Evolutionary conservation across 2,113 vertebrate genomes (phyloP).

Genomic region (Nothocercus julius): DNA sequence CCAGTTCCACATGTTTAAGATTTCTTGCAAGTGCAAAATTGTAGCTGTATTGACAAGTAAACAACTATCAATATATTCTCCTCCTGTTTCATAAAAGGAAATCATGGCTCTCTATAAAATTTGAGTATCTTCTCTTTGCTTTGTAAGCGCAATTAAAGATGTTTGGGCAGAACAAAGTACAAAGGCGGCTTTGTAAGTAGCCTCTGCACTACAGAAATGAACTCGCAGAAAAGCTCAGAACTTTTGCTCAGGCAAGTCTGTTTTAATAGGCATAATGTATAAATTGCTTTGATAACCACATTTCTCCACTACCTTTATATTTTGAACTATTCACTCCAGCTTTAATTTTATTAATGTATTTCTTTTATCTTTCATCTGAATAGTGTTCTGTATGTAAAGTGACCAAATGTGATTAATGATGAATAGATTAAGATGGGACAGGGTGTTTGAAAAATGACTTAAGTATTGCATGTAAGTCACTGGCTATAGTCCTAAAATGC

Average conservation of each 20-base stretch:
- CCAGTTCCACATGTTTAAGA: background rate
- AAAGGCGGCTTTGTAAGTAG: background rate
- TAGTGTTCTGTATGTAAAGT: slow-evolving; percentile 84
- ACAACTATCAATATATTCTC: background rate
- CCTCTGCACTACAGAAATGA: background rate
- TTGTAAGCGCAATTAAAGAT: background rate
- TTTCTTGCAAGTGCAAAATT: background rate
- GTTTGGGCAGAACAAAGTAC: background rate
- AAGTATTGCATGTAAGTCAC: slow-evolving; percentile 82
- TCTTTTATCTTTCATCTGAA: slow-evolving; percentile 85
- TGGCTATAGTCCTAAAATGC: slow-evolving; percentile 86
- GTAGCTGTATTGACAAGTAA: background rate
- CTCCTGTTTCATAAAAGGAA: background rate
- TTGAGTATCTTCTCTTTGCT: background rate
- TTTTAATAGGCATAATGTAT: slow-evolving; percentile 29
- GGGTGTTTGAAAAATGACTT: slow-evolving; percentile 86
- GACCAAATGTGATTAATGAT: slow-evolving; percentile 87
- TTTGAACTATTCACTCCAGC: slow-evolving; percentile 75
- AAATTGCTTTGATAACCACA: slow-evolving; percentile 71
- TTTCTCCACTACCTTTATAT: slow-evolving; percentile 71
- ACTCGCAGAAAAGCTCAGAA: background rate
- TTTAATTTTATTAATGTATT: slow-evolving; percentile 83
- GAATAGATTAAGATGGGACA: slow-evolving; percentile 85
- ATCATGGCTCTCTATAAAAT: background rate
- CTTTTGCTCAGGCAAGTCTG: slow-evolving; percentile 18